Conservation (phyloP, 2,888 invertebrate genomes). For the Nineta flava region DNA sequence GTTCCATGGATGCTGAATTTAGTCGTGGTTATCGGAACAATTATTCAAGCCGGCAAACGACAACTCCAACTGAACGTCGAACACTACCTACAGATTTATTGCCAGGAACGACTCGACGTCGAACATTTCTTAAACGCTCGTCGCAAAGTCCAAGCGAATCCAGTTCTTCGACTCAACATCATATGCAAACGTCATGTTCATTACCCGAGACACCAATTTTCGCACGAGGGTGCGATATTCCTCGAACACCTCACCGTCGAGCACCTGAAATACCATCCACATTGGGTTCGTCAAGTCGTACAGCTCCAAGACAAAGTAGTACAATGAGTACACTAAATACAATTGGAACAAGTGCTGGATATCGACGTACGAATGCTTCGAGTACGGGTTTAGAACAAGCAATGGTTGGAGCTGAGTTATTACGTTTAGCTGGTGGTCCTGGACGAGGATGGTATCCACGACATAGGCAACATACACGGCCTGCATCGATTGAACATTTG, state of each 20-base stretch:
- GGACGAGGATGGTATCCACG: constrained; percentile 75
- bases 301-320: constrained; percentile 45
- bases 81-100: constrained; percentile 56
- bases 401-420: constrained; percentile 61
- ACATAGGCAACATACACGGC: constrained; percentile 48
- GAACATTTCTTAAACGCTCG: constrained; percentile 26
- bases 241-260: constrained; percentile 60
- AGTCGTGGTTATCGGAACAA: constrained; percentile 24
- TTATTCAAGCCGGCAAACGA: constrained; percentile 35
- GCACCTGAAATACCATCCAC: constrained; percentile 38
- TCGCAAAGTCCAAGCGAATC: constrained; percentile 42
- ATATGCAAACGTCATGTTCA: constrained; percentile 69
- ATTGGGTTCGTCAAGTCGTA: constrained; percentile 27
- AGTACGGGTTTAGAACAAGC: constrained; percentile 28
- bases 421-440: constrained; percentile 64
- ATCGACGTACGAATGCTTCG: constrained; percentile 15
- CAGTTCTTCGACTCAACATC: constrained; percentile 24
- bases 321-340: constrained; percentile 42
- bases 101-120: constrained; percentile 23
- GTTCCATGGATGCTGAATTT: constrained; percentile 64
- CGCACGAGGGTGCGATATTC: constrained; percentile 69
- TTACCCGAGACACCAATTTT: constrained; percentile 81
- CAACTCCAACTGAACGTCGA: constrained; percentile 46
- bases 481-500: constrained; percentile 72
- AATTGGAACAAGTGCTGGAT: constrained; percentile 16